phyloP scores from a whole-genome alignment of 1,140 invertebrate species.

The Trichomalopsis sarcophagae region DNA sequence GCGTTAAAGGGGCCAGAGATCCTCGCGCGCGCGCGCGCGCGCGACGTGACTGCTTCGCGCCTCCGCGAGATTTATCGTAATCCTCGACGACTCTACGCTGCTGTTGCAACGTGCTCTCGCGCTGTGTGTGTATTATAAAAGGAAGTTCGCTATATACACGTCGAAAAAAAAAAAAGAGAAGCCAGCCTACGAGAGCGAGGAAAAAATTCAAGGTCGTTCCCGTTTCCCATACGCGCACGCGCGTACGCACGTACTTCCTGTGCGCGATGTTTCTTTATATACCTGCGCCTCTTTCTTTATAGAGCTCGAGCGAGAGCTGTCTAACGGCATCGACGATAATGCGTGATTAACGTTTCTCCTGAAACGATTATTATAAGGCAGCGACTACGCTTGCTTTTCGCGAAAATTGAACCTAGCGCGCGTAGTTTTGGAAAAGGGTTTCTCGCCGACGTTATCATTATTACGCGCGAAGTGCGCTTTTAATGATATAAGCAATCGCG shows the following conservation, averaged over 20 bases:
- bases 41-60: neutral
- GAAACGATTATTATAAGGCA: slow-evolving; percentile 60
- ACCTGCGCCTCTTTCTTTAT: neutral
- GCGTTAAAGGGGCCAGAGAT: neutral
- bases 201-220: slow-evolving; percentile 69
- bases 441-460: neutral
- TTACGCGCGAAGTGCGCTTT: neutral
- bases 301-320: slow-evolving; percentile 15
- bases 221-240: slow-evolving; percentile 62
- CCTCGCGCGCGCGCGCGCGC: neutral
- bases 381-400: neutral
- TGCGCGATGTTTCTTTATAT: slow-evolving; percentile 29
- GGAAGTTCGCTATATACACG: neutral
- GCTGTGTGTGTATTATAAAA: neutral
- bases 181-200: slow-evolving; percentile 31
- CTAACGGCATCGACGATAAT: slow-evolving; percentile 52
- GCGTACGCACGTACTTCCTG: slow-evolving; percentile 22
- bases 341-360: slow-evolving; percentile 59
- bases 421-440: neutral
- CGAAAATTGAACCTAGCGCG: neutral
- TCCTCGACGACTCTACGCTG: neutral
- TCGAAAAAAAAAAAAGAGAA: slow-evolving; percentile 46
- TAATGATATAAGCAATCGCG: neutral
- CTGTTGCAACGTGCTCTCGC: neutral
- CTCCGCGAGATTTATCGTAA: slow-evolving; percentile 8